phyloP scores from a whole-genome alignment of 92 coral and sea anemone genomes.

The Paragorgia papillata region DNA sequence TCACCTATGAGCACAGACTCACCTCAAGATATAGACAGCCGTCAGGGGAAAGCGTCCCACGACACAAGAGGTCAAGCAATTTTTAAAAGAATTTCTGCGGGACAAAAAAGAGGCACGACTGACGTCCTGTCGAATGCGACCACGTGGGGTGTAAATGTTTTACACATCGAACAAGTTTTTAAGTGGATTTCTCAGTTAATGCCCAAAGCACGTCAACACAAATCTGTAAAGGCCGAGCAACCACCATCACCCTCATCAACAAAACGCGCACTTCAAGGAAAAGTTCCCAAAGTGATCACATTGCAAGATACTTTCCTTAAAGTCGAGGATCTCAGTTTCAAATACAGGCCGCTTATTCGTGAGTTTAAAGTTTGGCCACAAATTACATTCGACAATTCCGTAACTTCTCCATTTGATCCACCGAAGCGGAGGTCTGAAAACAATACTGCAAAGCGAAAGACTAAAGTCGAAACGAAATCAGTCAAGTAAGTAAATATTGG shows the following conservation, averaged over 20 bases:
- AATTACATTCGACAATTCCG: slow-evolving; percentile 71
- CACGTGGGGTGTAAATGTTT: slow-evolving; percentile 81
- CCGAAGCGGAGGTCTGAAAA: slow-evolving; percentile 38
- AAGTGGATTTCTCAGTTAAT: slow-evolving; percentile 49
- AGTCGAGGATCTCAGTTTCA: slow-evolving; percentile 87
- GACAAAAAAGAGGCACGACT: slow-evolving; percentile 70
- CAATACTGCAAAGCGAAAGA: slow-evolving; percentile 35
- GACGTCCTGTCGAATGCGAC: slow-evolving; percentile 82
- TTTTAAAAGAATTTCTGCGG: slow-evolving; percentile 63
- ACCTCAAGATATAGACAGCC: slow-evolving; percentile 72
- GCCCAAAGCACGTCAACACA: slow-evolving; percentile 56
- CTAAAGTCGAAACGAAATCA: slow-evolving; percentile 23
- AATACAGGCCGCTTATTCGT: slow-evolving; percentile 84
- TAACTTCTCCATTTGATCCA: slow-evolving; percentile 84
- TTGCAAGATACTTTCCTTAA: slow-evolving; percentile 78
- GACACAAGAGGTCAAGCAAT: slow-evolving; percentile 81
- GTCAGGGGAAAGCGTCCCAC: slow-evolving; percentile 53
- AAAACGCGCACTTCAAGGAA: slow-evolving; percentile 59
- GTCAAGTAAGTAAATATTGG: slow-evolving; percentile 37
- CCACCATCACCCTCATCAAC: no score
- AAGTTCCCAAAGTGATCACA: slow-evolving; percentile 71
- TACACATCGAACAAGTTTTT: slow-evolving; percentile 66
- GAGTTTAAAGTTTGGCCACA: slow-evolving; percentile 96
- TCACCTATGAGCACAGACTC: slow-evolving; percentile 92
- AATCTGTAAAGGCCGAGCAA: slow-evolving; percentile 39